These are phyloP conservation scores for Coboldia fuscipes DNA, from an alignment of 1,140 invertebrate genomes.

Conservation along the genomic window DNA sequence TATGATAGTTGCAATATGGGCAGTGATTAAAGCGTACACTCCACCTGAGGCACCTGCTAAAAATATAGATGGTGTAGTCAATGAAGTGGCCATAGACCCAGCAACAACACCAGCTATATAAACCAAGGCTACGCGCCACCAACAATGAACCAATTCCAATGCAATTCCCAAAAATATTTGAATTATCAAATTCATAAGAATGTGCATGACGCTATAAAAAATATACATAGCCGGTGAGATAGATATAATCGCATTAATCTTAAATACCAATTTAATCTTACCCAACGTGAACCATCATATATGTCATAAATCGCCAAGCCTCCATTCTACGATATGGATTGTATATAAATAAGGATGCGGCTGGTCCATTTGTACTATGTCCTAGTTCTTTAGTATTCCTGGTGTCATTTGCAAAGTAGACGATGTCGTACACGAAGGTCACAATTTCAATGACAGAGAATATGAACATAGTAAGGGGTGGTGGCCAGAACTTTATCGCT, in stretches of 20 bases:
- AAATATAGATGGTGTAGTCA: constrained; percentile 66
- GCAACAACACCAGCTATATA: constrained; percentile 65
- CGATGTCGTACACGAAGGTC: constrained; percentile 42
- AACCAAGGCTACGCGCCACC: constrained; percentile 69
- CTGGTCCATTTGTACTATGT: constrained; percentile 38
- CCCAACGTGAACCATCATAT: constrained; percentile 96
- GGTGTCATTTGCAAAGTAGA: constrained; percentile 17
- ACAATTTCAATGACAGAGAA: constrained; percentile 48
- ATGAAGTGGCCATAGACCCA: constrained; percentile 73
- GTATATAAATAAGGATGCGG: constrained; percentile 65
- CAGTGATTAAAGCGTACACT: constrained; percentile 86
- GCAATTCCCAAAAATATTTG: constrained; percentile 83
- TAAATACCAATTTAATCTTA: too few species aligned
- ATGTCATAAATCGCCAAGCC: constrained; percentile 81
- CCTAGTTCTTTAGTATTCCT: constrained; percentile 15
- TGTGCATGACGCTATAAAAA: constrained; percentile 44
- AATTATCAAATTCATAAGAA: constrained; percentile 80
- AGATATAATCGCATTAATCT: neutral
- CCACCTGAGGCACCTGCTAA: constrained; percentile 90
- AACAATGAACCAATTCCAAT: constrained; percentile 87
- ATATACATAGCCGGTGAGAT: constrained; percentile 2
- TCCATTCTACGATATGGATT: constrained; percentile 71
- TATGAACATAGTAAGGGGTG: constrained; percentile 66
- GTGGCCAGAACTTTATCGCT: constrained; percentile 67
- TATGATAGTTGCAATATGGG: constrained; percentile 85